A percentile compares a stretch with the other conserved stretches of the same genome.
These are phyloP conservation scores for Cinclus mexicanus DNA, from an alignment of 2,113 vertebrate species.

Conservation along the genomic window DNA sequence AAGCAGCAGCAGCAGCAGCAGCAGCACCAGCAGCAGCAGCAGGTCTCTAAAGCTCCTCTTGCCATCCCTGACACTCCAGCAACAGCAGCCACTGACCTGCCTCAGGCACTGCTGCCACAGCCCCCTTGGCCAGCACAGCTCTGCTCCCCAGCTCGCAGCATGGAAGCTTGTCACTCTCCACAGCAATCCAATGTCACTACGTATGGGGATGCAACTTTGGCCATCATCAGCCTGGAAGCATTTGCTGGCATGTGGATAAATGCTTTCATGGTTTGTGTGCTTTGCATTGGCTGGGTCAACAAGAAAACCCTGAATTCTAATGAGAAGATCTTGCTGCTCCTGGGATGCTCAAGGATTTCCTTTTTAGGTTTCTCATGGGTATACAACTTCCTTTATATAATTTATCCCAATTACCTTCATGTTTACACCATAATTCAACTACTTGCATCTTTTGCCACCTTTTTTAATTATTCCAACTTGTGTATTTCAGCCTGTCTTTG, in stretches of 20 bases:
- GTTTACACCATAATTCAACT: fast-evolving
- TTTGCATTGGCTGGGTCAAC: neutral
- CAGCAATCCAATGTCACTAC: neutral
- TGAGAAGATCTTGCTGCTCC: neutral
- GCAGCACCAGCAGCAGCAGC: neutral
- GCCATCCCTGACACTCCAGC: neutral
- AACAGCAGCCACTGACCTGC: neutral
- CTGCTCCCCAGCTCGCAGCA: neutral
- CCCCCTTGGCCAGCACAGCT: neutral
- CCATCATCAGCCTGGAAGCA: neutral
- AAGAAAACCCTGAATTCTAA: neutral
- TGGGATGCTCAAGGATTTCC: neutral
- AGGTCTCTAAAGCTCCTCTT: neutral
- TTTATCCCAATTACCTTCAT: fast-evolving
- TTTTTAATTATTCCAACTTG: neutral
- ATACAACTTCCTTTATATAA: fast-evolving
- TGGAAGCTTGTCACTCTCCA: neutral
- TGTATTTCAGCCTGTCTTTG: conserved; percentile 1
- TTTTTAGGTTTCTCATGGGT: neutral
- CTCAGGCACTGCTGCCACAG: neutral
- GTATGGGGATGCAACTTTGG: neutral
- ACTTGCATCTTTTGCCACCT: fast-evolving
- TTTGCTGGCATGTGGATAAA: neutral
- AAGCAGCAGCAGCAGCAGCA: neutral
- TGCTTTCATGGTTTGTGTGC: neutral